Evolutionary conservation across 2,888 invertebrate species (phyloP), one percentile per base, ranked within the genome.

Genomic region (Emmelina monodactyla): DNA sequence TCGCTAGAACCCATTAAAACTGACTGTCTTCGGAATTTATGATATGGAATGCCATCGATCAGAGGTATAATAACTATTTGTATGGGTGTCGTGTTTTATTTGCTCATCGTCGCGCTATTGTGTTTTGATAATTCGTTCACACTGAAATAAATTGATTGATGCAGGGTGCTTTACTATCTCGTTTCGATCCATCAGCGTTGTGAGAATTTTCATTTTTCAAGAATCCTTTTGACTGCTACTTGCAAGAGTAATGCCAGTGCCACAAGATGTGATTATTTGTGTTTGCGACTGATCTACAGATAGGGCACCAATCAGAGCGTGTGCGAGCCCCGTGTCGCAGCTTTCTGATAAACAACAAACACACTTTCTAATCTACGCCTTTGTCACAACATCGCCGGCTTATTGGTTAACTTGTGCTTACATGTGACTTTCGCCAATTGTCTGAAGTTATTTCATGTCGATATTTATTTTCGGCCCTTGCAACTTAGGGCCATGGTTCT

Each of bases 311-410:
- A 76, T 70, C 76, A 76, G 76, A 75, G 72, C 79, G 75, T 72
- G 66, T 62, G 69, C 69, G 51, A 60, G 49, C 53, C 43, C 59
- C 58, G 66, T 72, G 71, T 69, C 68, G 67, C 63, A 62, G 68
- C 58, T 63, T 61, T 63, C 67, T 65, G 67, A 73, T 72, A 75
- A 55, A 69, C 68, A 67, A 63, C 58, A 63, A 67, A 67, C 70
- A 70, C 68, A 76, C 79, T 79, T 79, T 79, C 78, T 79, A 79
- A 76, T 76, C 75, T 75, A 62, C 66, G 70, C 61, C 68, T 75
- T 78, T 76, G 79, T 79, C 78, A 75, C 68, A 67, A 58, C n/a
- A n/a, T n/a, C 58, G 61, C 59, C 61, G 58, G 53, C 58, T 64
- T 68, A 73, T 76, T 72, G 75, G 69, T 61, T 65, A 71, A 67